Conservation (phyloP, 1,140 invertebrate genomes). For the Manduca sexta region DNA sequence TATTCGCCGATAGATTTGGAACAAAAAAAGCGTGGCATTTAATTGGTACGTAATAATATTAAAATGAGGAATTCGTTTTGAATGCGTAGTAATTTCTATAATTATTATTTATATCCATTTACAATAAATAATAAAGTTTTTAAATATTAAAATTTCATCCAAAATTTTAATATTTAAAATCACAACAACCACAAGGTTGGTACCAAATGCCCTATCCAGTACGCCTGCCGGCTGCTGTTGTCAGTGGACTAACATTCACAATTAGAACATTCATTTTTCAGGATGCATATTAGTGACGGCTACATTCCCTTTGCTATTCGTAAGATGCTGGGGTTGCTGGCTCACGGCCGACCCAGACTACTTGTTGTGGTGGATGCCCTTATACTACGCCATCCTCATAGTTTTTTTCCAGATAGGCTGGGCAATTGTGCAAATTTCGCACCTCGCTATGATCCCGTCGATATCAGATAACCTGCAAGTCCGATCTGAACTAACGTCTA, state of each 20-base stretch:
- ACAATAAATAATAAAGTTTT: too few relatives aligned
- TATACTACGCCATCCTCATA: constrained; percentile 86
- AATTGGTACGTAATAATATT: constrained; percentile 75
- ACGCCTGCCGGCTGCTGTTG: too few relatives aligned
- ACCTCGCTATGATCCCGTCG: constrained; percentile 90
- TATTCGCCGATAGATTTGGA: constrained; percentile 84
- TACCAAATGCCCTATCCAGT: too few relatives aligned
- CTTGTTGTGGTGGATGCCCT: constrained; percentile 73
- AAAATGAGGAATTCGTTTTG: background rate
- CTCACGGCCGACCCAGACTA: constrained; percentile 37
- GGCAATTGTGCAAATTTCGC: constrained; percentile 93
- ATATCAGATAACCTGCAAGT: constrained; percentile 79
- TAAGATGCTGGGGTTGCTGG: constrained; percentile 78
- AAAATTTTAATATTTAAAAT: too few relatives aligned
- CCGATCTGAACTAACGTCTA: constrained; percentile 85
- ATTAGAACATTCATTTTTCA: constrained; percentile 13
- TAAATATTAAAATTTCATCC: too few relatives aligned
- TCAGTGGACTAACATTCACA: too few relatives aligned
- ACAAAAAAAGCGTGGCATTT: constrained; percentile 91
- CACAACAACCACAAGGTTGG: too few relatives aligned
- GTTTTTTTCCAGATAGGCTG: constrained; percentile 92
- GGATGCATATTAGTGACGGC: constrained; percentile 45
- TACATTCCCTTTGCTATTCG: constrained; percentile 89
- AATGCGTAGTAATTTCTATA: too few relatives aligned
- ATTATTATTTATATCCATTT: too few relatives aligned